phyloP scores from a whole-genome alignment of 2,888 invertebrate genomes.

The Himalopsyche japonica region DNA sequence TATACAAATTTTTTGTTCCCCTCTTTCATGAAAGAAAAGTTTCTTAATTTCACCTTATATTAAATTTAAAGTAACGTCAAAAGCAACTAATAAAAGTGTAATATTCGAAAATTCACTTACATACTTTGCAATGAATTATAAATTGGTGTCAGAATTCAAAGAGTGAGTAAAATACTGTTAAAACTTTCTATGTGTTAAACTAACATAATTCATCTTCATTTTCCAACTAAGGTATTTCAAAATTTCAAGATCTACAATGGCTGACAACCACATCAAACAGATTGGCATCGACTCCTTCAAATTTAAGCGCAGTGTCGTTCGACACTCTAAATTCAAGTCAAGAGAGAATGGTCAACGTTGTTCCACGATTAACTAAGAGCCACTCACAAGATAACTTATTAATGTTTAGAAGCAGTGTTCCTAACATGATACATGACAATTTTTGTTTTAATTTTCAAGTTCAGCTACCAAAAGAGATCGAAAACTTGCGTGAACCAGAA shows the following conservation, averaged over 20 bases:
- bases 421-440: background rate
- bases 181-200: background rate
- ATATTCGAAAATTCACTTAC: no score
- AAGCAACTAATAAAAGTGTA: no score
- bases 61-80: background rate
- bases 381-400: conserved; percentile 32
- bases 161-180: no score
- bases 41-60: background rate
- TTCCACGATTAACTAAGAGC: conserved; percentile 15
- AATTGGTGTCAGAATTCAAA: no score
- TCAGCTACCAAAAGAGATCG: background rate
- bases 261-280: conserved; percentile 8
- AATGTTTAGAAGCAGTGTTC: background rate
- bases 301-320: conserved; percentile 27
- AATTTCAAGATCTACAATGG: conserved; percentile 10
- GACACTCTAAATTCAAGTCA: conserved; percentile 27
- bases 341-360: background rate
- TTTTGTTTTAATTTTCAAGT: background rate
- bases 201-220: background rate
- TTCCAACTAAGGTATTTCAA: background rate
- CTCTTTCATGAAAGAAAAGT: background rate
- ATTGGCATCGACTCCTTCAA: conserved; percentile 8
- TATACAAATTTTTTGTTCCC: no score
- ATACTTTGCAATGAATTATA: no score
- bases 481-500: background rate